Percentiles rank a stretch among this genome's conserved stretches.
These are phyloP conservation scores for Fringilla coelebs DNA, from an alignment of 2,797 vertebrate genomes.

Conservation along the genomic window DNA sequence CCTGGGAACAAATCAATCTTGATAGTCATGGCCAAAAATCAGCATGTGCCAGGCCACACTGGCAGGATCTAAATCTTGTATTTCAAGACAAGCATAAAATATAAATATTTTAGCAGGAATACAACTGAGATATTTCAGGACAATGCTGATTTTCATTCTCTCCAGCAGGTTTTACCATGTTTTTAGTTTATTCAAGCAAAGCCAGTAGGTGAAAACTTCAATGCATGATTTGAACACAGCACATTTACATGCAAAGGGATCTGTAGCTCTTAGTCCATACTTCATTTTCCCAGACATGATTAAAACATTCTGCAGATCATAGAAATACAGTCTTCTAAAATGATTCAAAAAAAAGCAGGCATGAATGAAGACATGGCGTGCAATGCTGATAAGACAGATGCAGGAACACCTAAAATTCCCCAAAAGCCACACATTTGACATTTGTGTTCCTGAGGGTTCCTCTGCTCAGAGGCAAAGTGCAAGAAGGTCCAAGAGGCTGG, in stretches of 20 bases:
- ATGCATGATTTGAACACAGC: neutral
- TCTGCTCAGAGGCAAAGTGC: neutral
- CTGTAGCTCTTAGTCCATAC: neutral
- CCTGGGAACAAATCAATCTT: neutral
- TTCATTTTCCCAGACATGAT: neutral
- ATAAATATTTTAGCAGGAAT: neutral
- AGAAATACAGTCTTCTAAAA: neutral
- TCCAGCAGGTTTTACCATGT: neutral
- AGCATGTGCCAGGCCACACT: neutral
- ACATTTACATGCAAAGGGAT: neutral
- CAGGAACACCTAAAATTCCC: neutral
- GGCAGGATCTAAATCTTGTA: neutral
- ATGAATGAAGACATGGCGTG: neutral
- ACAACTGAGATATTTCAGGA: neutral
- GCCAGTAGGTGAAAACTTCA: neutral
- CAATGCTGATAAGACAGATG: neutral
- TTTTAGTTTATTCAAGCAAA: neutral
- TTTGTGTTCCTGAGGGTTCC: neutral
- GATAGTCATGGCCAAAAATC: neutral
- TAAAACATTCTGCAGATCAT: neutral
- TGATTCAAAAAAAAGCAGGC: neutral
- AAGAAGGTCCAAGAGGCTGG: neutral
- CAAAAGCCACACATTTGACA: neutral
- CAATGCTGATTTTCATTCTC: neutral
- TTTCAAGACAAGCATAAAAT: neutral